Evolutionary conservation across 1,140 invertebrate genomes (phyloP), one percentile per base, ranked within the genome.

Genomic region (Mactra quadrangularis): DNA sequence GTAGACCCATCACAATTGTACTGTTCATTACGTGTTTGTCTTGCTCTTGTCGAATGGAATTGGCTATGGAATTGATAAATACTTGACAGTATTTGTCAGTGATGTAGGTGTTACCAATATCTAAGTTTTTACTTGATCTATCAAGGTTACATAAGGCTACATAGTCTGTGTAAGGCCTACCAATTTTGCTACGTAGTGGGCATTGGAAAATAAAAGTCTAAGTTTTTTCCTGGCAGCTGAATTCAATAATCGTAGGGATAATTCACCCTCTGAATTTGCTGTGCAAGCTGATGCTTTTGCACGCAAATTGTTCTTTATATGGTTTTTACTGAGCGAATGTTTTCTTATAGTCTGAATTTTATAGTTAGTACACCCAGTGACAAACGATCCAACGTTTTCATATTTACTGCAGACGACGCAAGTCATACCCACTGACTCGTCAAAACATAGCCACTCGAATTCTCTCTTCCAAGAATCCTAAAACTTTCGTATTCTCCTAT

Each of bases 1-100:
- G 76, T 70, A 7, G 76, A 78, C 0, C 75, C 75, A 78, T 78
- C 62, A 62, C 33, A 50, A 78, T 66, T 25, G 27, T 38, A 38
- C 41, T 53, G 15, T 33, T 22, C 0, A 6, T 22, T 7, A 78
- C 19, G 11, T 35, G 19, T 25, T 19, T 29, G 35, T 66, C 29
- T 33, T 78, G 75, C 1, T 47, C 31, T 9, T 35, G n/a, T 17
- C 64, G 25, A 4, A 29, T 11, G 6, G 45, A n/a, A 53, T 66
- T 60, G 19, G 59, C 75, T 25, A 66, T 66, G 22, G 57, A 33
- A 19, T 31, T 9, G 1, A 78, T 19, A 33, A 78, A 78, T 22
- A 33, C 22, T 33, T 66, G 60, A 52, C 60, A 66, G 35, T 75
- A 75, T 59, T 75, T 75, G 50, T 75, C 71, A 1, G 71, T 75